phyloP scores from a whole-genome alignment of 2,113 vertebrate genomes.

The Ophiodon elongatus region DNA sequence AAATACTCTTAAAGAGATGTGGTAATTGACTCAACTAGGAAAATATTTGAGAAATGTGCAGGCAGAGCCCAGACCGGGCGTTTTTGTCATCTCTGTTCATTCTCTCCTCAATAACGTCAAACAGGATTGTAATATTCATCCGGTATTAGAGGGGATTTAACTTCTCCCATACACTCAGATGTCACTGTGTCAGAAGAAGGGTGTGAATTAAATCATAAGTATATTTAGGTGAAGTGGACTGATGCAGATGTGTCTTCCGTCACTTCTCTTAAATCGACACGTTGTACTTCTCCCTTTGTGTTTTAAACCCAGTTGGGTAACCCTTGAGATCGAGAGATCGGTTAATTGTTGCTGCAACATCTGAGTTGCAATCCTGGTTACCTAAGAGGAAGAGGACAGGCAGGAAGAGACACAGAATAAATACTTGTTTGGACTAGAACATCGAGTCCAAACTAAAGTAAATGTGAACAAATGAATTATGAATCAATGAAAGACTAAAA shows the following conservation, averaged over 20 bases:
- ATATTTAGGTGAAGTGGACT: neutral
- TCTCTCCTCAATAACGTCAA: conserved; percentile 43
- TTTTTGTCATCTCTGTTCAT: conserved; percentile 72
- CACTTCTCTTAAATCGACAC: neutral
- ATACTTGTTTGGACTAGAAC: neutral
- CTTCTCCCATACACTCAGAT: conserved; percentile 31
- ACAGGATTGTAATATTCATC: conserved; percentile 41
- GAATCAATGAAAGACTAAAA: neutral
- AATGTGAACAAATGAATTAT: neutral
- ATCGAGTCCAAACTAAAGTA: neutral
- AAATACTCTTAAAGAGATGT: conserved; percentile 58
- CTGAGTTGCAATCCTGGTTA: conserved; percentile 25
- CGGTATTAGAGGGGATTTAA: conserved; percentile 36
- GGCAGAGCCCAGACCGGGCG: conserved; percentile 60
- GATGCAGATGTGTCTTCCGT: neutral
- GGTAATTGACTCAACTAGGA: conserved; percentile 75
- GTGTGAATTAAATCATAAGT: neutral
- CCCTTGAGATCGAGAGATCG: neutral
- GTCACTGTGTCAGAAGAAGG: neutral
- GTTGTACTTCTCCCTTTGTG: conserved; percentile 10
- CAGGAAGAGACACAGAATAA: neutral
- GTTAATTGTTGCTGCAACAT: conserved; percentile 24
- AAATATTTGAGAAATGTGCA: conserved; percentile 79
- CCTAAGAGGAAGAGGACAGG: neutral
- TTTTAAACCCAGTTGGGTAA: conserved; percentile 14